Conservation (phyloP, 1,140 invertebrate species). For the Armadillidium nasatum region DNA sequence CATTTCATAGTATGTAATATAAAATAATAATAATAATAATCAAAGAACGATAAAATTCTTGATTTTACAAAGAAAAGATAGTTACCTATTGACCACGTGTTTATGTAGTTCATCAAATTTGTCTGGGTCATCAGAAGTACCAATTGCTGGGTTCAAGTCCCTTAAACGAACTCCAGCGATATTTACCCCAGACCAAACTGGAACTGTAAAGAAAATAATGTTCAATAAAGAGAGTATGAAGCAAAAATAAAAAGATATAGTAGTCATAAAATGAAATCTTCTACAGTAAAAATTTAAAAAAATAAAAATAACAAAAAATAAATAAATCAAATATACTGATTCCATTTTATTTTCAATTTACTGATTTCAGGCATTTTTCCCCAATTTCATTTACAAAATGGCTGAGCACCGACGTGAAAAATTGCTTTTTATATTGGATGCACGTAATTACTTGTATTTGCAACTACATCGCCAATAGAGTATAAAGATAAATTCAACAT, state of each 20-base stretch:
- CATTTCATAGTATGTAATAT: background rate
- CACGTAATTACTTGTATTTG: no score
- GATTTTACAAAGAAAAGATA: background rate
- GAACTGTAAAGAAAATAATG: slow-evolving; percentile 58
- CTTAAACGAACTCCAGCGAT: slow-evolving; percentile 76
- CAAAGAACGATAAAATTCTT: background rate
- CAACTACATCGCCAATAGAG: no score
- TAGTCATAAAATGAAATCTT: no score
- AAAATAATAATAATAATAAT: background rate
- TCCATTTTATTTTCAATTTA: no score
- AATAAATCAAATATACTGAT: no score
- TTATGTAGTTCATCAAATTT: slow-evolving; percentile 71
- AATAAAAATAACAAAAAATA: no score
- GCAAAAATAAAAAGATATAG: no score
- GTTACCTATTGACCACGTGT: slow-evolving; percentile 65
- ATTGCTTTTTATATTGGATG: no score
- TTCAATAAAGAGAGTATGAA: background rate
- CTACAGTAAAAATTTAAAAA: no score
- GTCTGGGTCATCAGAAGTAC: slow-evolving; percentile 66
- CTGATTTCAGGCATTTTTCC: no score
- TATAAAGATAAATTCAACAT: background rate
- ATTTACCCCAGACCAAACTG: slow-evolving; percentile 89
- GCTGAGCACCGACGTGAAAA: no score
- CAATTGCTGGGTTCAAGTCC: slow-evolving; percentile 69
- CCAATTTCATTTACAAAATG: no score